Conservation (phyloP, 2,888 invertebrate species). For the Pediacus dermestoides region DNA sequence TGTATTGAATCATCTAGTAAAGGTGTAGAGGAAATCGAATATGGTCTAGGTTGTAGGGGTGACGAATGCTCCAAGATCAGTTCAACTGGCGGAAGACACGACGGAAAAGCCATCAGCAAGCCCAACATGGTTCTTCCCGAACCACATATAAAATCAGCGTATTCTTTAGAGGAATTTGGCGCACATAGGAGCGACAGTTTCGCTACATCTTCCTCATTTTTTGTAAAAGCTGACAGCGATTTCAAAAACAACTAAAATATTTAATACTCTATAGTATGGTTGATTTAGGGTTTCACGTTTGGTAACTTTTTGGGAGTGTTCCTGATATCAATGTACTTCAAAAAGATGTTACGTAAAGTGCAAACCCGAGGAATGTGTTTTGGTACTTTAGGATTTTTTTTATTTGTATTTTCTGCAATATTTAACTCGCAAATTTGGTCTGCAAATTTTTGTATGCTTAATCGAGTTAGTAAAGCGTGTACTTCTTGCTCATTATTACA, state of each 20-base stretch:
- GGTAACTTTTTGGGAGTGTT: conserved; percentile 69
- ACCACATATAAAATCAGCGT: conserved; percentile 56
- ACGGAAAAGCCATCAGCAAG: conserved; percentile 62
- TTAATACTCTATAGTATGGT: conserved; percentile 2
- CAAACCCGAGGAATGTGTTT: conserved; percentile 59
- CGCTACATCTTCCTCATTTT: conserved; percentile 56
- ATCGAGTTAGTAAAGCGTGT: conserved; percentile 54
- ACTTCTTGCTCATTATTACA: conserved; percentile 62
- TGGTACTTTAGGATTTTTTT: conserved; percentile 54
- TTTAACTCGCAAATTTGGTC: conserved; percentile 51
- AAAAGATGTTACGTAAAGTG: conserved; percentile 60
- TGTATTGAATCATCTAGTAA: conserved; percentile 51
- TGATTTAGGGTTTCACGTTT: conserved; percentile 30
- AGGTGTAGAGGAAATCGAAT: conserved; percentile 71
- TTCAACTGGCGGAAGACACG: conserved; percentile 67
- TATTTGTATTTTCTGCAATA: conserved; percentile 47
- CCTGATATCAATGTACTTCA: conserved; percentile 65
- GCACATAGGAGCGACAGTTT: conserved; percentile 66
- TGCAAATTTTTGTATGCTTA: conserved; percentile 51
- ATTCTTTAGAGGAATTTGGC: conserved; percentile 63
- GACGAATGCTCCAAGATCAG: conserved; percentile 65
- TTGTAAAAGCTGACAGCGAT: conserved; percentile 61
- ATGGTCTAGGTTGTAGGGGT: conserved; percentile 72
- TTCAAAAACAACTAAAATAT: conserved; percentile 60
- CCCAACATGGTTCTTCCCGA: conserved; percentile 60